Evolutionary conservation across 2,888 invertebrate genomes (phyloP), one percentile per base, ranked within the genome.

Genomic region (Lepidocyrtoides sp.): DNA sequence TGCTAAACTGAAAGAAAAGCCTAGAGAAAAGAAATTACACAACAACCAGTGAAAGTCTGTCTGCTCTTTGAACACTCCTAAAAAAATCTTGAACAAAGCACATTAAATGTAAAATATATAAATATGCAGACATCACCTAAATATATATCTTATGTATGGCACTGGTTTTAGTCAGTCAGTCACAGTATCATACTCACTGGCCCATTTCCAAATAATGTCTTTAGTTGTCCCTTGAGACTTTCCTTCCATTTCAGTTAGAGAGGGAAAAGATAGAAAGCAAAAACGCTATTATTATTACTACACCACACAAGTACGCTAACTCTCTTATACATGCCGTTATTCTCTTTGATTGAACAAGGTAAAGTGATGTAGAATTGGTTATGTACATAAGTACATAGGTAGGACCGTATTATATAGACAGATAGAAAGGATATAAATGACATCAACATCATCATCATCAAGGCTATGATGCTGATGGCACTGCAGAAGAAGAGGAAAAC

Each of bases 141-240:
- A 60, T 60, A 26, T 23, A 7, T 36, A 81, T 23, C 57, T 5
- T 3, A 20, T 8, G 20, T 2, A 75, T 32, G 4, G 14, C 66
- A 66, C n/a, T n/a, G 66, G 66, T 48, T 75, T 32, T 36, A 69
- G 75, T 48, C n/a, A 51, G 32, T 63, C 26, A 60, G 69, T 29
- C n/a, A 66, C 12, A 66, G 69, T 75, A 12, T 48, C 72, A 48
- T 12, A 75, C 72, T 75, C 69, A 10, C 89, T 89, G 89, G 89
- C 89, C 89, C 89, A 89, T 89, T 89, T 89, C 89, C 89, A 89
- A 89, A 89, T 88, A 88, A 88, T 89, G 89, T 72, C 89, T 89
- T 89, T 89, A 82, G 89, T 89, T 29, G 12, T 72, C 89, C 82
- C 89, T 14, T 10, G 82, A 36, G 89, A 89, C 72, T 41, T 57